Percentiles rank a stretch among this genome's conserved stretches.
Conservation (phyloP, 2,113 vertebrate genomes). For the Ibidorhyncha struthersii region DNA sequence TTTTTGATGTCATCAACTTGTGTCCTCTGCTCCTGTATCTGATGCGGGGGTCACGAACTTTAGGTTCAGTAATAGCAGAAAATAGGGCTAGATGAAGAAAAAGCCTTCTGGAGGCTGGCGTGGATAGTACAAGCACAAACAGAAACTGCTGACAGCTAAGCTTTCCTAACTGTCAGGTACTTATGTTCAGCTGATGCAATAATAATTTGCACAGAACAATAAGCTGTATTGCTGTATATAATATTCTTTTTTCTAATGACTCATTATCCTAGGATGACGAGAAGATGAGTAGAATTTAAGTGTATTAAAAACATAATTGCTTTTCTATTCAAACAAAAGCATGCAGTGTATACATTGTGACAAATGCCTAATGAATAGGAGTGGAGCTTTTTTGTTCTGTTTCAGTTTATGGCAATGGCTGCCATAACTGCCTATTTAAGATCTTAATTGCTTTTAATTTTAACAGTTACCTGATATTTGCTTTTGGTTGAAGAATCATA, state of each 20-base stretch:
- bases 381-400: background rate
- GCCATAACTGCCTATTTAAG: background rate
- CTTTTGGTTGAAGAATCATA: background rate
- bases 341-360: background rate
- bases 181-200: background rate
- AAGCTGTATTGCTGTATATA: constrained; percentile 30
- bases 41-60: background rate
- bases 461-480: background rate
- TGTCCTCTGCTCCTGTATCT: background rate
- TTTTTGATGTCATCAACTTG: background rate
- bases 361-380: constrained; percentile 29
- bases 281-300: constrained; percentile 49
- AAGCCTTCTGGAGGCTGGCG: background rate
- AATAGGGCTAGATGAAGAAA: background rate
- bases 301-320: constrained; percentile 66
- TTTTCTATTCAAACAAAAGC: constrained; percentile 62
- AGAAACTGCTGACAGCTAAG: background rate
- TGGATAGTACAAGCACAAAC: background rate
- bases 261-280: constrained; percentile 51
- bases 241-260: constrained; percentile 63
- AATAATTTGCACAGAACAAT: constrained; percentile 31
- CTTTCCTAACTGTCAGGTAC: constrained; percentile 16
- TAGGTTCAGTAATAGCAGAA: background rate
- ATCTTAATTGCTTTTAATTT: constrained; percentile 35
- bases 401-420: background rate